Evolutionary conservation across 53 echinoderm and acorn worm genomes (phyloP).

Genomic region (Hippasteria phrygiana): DNA sequence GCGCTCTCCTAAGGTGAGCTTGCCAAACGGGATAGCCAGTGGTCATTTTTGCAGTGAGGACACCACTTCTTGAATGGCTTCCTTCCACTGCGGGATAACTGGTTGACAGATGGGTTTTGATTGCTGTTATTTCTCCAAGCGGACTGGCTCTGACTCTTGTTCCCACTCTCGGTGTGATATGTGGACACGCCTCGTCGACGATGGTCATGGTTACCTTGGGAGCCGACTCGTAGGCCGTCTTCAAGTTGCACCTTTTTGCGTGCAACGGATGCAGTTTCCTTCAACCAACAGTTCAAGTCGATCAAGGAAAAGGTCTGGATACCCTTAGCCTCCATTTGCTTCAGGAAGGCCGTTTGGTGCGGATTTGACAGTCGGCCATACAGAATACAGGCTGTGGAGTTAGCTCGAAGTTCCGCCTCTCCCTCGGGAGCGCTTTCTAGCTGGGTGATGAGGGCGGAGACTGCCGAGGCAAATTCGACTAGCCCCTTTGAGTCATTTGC

Average conservation of each 20-base stretch:
- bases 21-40: conserved; percentile 22
- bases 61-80: conserved; percentile 13
- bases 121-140: too few species aligned
- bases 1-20: background rate
- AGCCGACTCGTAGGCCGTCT: background rate
- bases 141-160: background rate
- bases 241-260: background rate
- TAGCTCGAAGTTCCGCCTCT: background rate
- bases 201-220: background rate
- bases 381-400: background rate
- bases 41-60: background rate
- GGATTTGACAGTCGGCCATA: background rate
- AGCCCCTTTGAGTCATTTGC: background rate
- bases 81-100: background rate
- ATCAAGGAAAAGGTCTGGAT: background rate
- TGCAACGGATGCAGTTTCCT: background rate
- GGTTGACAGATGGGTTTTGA: background rate
- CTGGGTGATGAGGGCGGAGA: background rate
- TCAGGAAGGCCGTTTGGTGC: background rate
- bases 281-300: background rate
- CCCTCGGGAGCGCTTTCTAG: background rate
- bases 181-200: background rate
- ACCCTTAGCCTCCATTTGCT: background rate
- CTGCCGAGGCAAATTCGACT: background rate
- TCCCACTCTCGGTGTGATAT: background rate